phyloP scores from a whole-genome alignment of 1,140 invertebrate species.

The Halyomorpha halys region DNA sequence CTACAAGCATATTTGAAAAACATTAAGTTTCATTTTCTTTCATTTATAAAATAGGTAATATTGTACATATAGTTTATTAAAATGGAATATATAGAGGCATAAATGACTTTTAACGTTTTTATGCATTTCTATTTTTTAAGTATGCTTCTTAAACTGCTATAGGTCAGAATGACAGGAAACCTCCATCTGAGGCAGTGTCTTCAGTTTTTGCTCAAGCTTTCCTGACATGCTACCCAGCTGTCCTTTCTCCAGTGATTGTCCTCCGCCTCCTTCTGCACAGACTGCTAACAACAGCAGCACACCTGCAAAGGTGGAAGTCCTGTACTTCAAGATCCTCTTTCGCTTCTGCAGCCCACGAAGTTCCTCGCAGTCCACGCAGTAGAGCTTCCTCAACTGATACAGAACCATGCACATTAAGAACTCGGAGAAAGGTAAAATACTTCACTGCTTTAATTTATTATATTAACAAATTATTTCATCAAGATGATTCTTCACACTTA shows the following conservation, averaged over 20 bases:
- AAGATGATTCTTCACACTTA: too few relatives aligned
- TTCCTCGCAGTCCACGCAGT: constrained; percentile 33
- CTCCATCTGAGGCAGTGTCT: constrained; percentile 30
- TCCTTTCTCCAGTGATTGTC: constrained; percentile 49
- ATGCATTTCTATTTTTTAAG: too few relatives aligned
- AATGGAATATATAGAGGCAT: too few relatives aligned
- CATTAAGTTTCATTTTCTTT: too few relatives aligned
- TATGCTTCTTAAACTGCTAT: background rate
- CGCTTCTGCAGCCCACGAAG: constrained; percentile 30
- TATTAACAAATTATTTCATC: too few relatives aligned
- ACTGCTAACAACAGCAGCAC: constrained; percentile 42
- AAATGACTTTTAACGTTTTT: too few relatives aligned
- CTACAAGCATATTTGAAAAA: too few relatives aligned
- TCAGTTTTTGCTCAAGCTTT: constrained; percentile 37
- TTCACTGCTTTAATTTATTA: background rate
- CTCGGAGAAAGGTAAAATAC: constrained; percentile 35
- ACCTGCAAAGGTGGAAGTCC: constrained; percentile 37
- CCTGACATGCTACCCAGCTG: constrained; percentile 41
- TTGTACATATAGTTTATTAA: too few relatives aligned
- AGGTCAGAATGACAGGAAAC: constrained; percentile 22
- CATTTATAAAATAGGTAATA: too few relatives aligned
- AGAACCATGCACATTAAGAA: constrained; percentile 36
- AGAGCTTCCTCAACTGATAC: constrained; percentile 39
- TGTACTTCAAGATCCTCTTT: constrained; percentile 38
- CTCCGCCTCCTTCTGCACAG: constrained; percentile 49